phyloP scores from a whole-genome alignment of 2,113 vertebrate species.

The Empidonax alnorum region DNA sequence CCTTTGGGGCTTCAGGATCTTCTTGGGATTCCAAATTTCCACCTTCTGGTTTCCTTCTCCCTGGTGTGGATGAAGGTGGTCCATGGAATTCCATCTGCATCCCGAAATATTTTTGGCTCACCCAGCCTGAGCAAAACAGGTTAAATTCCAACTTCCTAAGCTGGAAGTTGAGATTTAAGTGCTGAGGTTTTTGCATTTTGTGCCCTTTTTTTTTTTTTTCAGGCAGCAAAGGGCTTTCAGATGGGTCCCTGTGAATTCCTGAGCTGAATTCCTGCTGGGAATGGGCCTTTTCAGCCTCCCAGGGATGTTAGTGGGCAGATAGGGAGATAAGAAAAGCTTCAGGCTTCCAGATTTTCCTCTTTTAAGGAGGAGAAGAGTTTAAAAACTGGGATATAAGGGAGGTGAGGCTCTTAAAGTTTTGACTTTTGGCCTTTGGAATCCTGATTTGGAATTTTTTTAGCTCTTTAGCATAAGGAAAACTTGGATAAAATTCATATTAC shows the following conservation, averaged over 20 bases:
- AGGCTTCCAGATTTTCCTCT: not conserved
- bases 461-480: not conserved
- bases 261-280: not conserved
- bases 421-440: not conserved
- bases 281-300: not conserved
- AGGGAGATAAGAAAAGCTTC: not conserved
- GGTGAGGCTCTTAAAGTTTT: not conserved
- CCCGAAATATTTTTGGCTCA: not conserved
- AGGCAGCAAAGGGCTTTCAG: not conserved
- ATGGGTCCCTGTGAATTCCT: not conserved
- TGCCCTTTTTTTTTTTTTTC: not conserved
- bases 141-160: not conserved
- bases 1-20: not conserved
- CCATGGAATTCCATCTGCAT: not conserved
- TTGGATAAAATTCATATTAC: not conserved
- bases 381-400: not conserved
- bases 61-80: fast-evolving
- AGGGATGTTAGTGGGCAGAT: not conserved
- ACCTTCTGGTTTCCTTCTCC: not conserved
- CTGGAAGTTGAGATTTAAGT: not conserved
- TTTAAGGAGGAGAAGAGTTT: not conserved
- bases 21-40: not conserved
- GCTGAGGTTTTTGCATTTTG: not conserved
- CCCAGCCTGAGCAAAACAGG: not conserved
- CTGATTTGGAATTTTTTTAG: not conserved